Evolutionary conservation across 2,888 invertebrate species (phyloP).

Genomic region (Torymus tubicola): DNA sequence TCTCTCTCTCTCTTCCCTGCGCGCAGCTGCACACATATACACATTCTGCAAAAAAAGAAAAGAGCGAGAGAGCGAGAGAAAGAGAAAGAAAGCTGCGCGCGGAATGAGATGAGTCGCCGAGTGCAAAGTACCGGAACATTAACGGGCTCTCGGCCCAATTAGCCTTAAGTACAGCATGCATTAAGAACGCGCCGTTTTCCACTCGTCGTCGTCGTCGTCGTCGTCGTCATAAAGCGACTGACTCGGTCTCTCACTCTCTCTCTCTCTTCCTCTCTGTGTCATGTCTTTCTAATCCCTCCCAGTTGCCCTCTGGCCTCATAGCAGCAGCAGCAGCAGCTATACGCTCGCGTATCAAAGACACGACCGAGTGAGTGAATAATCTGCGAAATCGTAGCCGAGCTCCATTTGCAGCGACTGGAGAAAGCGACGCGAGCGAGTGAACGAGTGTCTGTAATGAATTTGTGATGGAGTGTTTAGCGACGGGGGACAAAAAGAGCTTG

Average conservation of each 20-base stretch:
- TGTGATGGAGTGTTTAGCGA: too few relatives aligned
- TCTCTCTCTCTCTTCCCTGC: too few relatives aligned
- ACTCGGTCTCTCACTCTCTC: slow-evolving; percentile 56
- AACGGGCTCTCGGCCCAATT: slow-evolving; percentile 70
- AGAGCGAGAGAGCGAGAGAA: slow-evolving; percentile 5
- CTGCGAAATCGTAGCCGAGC: not conserved
- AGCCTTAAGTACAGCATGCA: slow-evolving; percentile 67
- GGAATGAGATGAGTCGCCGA: slow-evolving; percentile 58
- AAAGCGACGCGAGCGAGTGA: too few relatives aligned
- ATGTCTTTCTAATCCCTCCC: slow-evolving; percentile 15
- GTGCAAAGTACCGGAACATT: slow-evolving; percentile 63
- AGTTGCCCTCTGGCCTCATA: slow-evolving; percentile 13
- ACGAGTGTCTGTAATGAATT: too few relatives aligned
- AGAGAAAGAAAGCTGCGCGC: slow-evolving; percentile 23
- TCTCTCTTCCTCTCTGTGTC: not conserved
- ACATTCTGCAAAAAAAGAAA: not conserved
- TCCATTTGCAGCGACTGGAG: too few relatives aligned
- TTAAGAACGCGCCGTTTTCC: slow-evolving; percentile 65
- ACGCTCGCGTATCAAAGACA: not conserved
- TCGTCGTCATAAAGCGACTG: slow-evolving; percentile 55
- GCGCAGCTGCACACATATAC: too few relatives aligned
- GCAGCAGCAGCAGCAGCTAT: not conserved
- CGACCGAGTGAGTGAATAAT: slow-evolving; percentile 11
- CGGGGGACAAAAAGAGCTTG: too few relatives aligned
- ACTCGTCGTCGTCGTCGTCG: slow-evolving; percentile 28